Evolutionary conservation across 1,140 invertebrate species (phyloP).

Genomic region (Penaeus chinensis): DNA sequence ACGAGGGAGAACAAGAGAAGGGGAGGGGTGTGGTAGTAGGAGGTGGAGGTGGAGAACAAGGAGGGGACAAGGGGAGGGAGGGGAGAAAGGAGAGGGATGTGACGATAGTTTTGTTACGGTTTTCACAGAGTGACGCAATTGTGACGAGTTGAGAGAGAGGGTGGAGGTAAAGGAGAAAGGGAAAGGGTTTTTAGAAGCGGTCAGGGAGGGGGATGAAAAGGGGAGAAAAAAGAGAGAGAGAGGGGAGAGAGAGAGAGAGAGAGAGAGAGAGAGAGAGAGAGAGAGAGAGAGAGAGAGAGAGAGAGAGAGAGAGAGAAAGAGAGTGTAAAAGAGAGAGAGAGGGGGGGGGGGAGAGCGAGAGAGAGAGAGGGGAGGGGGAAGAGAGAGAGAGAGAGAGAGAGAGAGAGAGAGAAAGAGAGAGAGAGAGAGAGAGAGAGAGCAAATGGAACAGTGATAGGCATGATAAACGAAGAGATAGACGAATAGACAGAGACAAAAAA

Average conservation of each 20-base stretch:
- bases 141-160: neutral
- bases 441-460: neutral
- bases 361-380: too few relatives aligned
- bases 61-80: too few relatives aligned
- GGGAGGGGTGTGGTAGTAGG: neutral
- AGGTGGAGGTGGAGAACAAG: too few relatives aligned
- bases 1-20: neutral
- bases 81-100: conserved; percentile 1
- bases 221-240: too few relatives aligned
- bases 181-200: neutral
- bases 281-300: neutral
- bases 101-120: neutral
- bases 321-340: neutral
- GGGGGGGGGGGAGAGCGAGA: neutral
- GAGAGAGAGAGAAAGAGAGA: neutral
- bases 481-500: neutral
- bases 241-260: neutral
- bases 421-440: neutral
- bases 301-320: neutral
- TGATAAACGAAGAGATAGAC: neutral
- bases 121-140: neutral
- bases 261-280: neutral
- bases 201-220: neutral
- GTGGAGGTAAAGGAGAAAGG: neutral
- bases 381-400: neutral